Evolutionary conservation across 2,113 vertebrate genomes (phyloP), one percentile per base, ranked within the genome.

Genomic region (Zosterops pallidus): DNA sequence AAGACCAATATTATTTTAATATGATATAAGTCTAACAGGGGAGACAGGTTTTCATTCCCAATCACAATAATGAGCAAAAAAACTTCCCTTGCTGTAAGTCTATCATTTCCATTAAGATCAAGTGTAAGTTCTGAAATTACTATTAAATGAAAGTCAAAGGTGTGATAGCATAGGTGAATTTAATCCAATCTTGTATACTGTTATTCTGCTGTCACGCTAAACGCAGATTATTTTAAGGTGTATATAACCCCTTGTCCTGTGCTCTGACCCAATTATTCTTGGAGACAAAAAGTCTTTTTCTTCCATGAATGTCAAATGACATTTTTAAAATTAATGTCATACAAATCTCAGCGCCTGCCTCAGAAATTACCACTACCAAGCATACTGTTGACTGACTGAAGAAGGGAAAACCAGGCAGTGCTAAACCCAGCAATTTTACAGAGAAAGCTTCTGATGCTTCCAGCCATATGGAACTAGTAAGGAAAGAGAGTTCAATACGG

Each of bases 1-100:
- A 86, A 81, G 57, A 71, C 65, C n/a, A 64, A 5, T 79, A 88
- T 90, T 79, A 90, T 92, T 92, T 93, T 91, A 71, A 42, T 71
- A 52, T 35, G 69, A 56, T 63, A 6, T 19, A 72, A 76, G n/a
- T 64, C 52, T 46, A 69, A 35, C 15, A 55, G 39, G 29, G 70
- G 41, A 94, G 67, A 85, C 0, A 9, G 23, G 5, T 86, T 93
- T 86, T 93, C 68, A 89, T 70, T 90, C 86, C 71, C 24, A 74
- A 17, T 47, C 29, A 65, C 31, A 50, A 75, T 16, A 67, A 17
- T 15, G 29, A 52, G 52, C 41, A 67, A 64, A 75, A 89, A 85
- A 10, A 26, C 47, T 70, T 79, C 22, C 50, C 68, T 56, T 44
- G 7, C 3, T 90, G 64, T 50, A 92, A 90, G 31, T 4, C 47